phyloP scores from a whole-genome alignment of 2,888 invertebrate species.

The Eilema griseolum region DNA sequence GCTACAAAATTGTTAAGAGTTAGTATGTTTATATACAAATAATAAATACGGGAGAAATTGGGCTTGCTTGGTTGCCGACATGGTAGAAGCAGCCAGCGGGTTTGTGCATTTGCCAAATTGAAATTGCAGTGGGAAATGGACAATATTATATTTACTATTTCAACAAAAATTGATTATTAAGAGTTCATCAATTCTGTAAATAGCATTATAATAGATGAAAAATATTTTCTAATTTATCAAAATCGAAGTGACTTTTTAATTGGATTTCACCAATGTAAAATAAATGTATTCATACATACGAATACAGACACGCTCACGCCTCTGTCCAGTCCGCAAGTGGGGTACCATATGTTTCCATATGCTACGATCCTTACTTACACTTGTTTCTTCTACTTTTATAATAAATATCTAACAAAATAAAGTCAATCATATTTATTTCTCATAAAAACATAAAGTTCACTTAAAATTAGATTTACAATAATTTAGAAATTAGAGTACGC shows the following conservation, averaged over 20 bases:
- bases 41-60: background rate
- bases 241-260: background rate
- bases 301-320: too few species aligned
- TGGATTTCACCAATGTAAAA: background rate
- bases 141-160: conserved; percentile 3
- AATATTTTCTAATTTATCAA: background rate
- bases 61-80: background rate
- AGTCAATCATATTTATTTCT: too few species aligned
- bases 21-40: background rate
- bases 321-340: too few species aligned
- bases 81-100: background rate
- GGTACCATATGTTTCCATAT: too few species aligned
- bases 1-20: background rate
- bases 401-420: too few species aligned
- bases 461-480: too few species aligned
- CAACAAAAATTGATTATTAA: background rate
- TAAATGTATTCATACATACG: background rate
- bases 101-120: conserved; percentile 1
- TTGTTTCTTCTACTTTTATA: too few species aligned
- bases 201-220: background rate
- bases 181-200: background rate
- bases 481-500: too few species aligned
- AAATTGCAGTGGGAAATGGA: background rate
- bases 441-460: too few species aligned
- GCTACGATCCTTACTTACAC: background rate